These are phyloP conservation scores for Lates calcarifer DNA, from an alignment of 2,113 vertebrate genomes.

Conservation along the genomic window DNA sequence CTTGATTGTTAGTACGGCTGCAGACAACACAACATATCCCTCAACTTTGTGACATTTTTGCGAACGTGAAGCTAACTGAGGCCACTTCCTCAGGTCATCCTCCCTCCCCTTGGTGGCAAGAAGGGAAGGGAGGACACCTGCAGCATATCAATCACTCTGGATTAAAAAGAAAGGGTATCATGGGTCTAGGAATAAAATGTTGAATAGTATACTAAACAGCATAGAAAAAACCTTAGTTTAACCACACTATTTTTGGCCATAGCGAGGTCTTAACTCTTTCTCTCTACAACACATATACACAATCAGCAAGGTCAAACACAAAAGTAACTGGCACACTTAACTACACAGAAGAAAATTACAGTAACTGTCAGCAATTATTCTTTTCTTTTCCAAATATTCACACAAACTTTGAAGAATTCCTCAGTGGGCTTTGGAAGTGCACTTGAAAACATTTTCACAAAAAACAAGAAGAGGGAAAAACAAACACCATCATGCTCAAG, in stretches of 20 bases:
- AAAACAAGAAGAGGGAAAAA: not conserved
- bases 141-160: too few relatives aligned
- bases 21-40: too few relatives aligned
- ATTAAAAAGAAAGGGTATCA: too few relatives aligned
- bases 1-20: too few relatives aligned
- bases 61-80: too few relatives aligned
- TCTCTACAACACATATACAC: not conserved
- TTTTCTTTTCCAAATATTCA: constrained; percentile 28
- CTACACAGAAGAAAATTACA: not conserved
- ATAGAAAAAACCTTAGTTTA: too few relatives aligned
- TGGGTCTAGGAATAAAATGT: too few relatives aligned
- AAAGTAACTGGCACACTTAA: not conserved
- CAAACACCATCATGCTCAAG: constrained; percentile 29
- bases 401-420: constrained; percentile 42
- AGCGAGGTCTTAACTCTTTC: not conserved
- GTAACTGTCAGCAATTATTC: not conserved
- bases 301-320: constrained; percentile 15
- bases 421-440: constrained; percentile 14
- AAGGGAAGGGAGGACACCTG: too few relatives aligned
- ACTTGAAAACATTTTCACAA: constrained; percentile 30
- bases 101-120: too few relatives aligned
- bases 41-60: too few relatives aligned
- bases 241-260: not conserved
- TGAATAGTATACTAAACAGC: too few relatives aligned
- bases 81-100: too few relatives aligned